Conservation (phyloP, 23 tunicate genomes). For the Styela clava region DNA sequence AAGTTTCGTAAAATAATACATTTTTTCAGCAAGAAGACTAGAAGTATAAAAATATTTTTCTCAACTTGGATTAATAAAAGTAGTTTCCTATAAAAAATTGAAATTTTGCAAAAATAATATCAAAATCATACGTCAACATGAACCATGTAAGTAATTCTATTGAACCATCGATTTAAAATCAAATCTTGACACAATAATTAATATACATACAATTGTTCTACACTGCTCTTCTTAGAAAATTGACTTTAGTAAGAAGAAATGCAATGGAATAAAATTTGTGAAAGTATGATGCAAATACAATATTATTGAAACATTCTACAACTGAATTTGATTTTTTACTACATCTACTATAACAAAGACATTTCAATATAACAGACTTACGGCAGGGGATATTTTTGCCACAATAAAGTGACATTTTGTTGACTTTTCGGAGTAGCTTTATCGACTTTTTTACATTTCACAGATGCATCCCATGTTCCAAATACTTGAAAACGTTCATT, state of each 20-base stretch:
- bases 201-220: neutral
- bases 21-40: slow-evolving; percentile 71
- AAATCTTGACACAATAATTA: too few relatives aligned
- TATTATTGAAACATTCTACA: too few relatives aligned
- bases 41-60: slow-evolving; percentile 5
- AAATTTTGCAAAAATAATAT: too few relatives aligned
- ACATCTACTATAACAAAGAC: too few relatives aligned
- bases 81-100: too few relatives aligned
- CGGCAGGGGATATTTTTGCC: slow-evolving; percentile 54
- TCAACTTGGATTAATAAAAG: too few relatives aligned
- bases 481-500: slow-evolving; percentile 58
- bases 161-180: too few relatives aligned
- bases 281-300: too few relatives aligned
- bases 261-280: too few relatives aligned
- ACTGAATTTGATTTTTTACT: too few relatives aligned
- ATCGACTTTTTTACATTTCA: slow-evolving; percentile 79
- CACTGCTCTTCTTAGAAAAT: neutral
- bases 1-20: slow-evolving; percentile 73
- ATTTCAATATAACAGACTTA: too few relatives aligned
- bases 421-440: slow-evolving; percentile 50
- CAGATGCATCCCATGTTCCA: slow-evolving; percentile 92
- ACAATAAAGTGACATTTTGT: slow-evolving; percentile 39
- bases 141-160: neutral
- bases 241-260: too few relatives aligned
- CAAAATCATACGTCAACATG: neutral